phyloP scores from a whole-genome alignment of 2,113 vertebrate species.

The Cygnus buccinator region DNA sequence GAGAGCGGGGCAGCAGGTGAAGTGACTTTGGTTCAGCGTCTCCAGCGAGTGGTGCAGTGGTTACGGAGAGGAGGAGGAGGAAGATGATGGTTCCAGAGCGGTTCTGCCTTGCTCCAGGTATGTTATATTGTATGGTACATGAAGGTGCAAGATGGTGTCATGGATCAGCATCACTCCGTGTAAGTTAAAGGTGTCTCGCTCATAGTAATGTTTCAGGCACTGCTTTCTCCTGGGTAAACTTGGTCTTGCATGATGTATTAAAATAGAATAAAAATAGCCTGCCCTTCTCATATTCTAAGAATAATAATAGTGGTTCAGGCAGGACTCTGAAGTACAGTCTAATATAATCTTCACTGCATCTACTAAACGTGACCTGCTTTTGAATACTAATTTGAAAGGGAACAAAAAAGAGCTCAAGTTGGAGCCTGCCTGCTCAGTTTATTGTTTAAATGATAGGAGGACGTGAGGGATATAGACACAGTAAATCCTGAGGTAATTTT shows the following conservation, averaged over 20 bases:
- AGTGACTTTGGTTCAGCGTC: background rate
- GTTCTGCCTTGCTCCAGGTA: background rate
- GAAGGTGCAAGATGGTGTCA: background rate
- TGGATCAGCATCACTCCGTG: background rate
- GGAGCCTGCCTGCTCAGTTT: background rate
- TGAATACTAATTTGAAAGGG: background rate
- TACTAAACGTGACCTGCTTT: background rate
- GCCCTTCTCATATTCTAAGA: background rate
- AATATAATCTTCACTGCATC: background rate
- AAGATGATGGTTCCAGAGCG: accelerated
- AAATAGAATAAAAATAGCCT: background rate
- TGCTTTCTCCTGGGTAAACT: background rate
- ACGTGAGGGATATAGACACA: background rate
- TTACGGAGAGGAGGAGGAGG: background rate
- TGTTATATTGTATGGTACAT: background rate
- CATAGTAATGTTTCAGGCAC: background rate
- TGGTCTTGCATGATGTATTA: background rate
- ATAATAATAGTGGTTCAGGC: background rate
- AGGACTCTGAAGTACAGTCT: background rate
- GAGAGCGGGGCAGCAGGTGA: background rate
- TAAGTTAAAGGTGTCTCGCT: background rate
- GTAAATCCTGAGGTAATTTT: background rate
- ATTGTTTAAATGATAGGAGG: background rate
- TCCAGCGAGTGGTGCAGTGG: accelerated
- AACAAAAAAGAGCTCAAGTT: background rate